Percentiles rank a stretch among this genome's conserved stretches.
Evolutionary conservation across 1,140 invertebrate species (phyloP).

Genomic region (Oncopeltus fasciatus): DNA sequence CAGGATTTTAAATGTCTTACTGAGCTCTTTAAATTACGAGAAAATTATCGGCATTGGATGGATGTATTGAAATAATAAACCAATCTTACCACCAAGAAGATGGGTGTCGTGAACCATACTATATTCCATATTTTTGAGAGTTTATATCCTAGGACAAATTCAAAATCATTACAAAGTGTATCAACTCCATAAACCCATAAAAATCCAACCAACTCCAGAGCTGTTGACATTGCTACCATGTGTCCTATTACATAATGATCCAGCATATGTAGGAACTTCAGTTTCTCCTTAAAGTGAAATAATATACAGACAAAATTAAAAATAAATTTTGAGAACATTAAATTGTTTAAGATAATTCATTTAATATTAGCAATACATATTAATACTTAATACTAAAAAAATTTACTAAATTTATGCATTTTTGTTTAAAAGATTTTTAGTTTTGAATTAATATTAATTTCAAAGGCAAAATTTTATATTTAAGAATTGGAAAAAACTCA

Average conservation of each 20-base stretch:
- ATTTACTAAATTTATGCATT: no score
- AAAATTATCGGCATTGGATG: no score
- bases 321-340: neutral
- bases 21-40: no score
- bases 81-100: conserved; percentile 31
- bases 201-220: conserved; percentile 34
- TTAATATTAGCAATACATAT: no score
- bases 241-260: conserved; percentile 37
- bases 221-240: conserved; percentile 31
- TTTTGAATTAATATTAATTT: no score
- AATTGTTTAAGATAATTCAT: no score
- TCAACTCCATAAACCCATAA: conserved; percentile 36
- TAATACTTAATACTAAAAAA: no score
- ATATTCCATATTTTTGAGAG: conserved; percentile 32
- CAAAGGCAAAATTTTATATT: no score
- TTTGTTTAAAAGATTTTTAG: no score
- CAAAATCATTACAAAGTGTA: conserved; percentile 35
- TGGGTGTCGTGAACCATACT: conserved; percentile 33
- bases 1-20: no score
- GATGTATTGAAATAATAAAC: no score
- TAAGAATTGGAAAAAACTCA: no score
- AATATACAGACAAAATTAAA: neutral
- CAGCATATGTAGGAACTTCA: conserved; percentile 30
- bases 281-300: neutral
- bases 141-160: conserved; percentile 36